These are phyloP conservation scores for Accipiter superciliosus DNA, from an alignment of 2,797 vertebrate species.

Conservation along the genomic window DNA sequence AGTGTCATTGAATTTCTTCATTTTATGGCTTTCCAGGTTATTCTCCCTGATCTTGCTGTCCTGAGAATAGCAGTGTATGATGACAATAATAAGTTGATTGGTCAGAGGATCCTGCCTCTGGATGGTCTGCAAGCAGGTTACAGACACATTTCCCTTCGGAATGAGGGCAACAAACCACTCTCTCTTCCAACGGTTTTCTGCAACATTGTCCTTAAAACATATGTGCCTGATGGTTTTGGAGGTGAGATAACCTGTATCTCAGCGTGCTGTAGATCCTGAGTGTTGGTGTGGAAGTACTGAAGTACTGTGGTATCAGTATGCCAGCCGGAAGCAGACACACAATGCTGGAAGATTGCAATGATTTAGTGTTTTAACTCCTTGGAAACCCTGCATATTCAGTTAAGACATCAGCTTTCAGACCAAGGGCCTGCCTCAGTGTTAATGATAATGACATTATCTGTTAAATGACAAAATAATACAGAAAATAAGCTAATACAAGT, in stretches of 20 bases:
- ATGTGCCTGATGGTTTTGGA: slow-evolving; percentile 97
- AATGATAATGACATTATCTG: not conserved
- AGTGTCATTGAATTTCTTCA: not conserved
- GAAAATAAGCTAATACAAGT: not conserved
- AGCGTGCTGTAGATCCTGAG: not conserved
- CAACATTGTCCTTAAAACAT: slow-evolving; percentile 98
- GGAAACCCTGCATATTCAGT: not conserved
- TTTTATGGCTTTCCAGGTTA: slow-evolving; percentile 82
- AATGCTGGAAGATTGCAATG: not conserved
- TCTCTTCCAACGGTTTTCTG: slow-evolving; percentile 97
- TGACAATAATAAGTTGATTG: slow-evolving; percentile 96
- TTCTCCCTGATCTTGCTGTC: slow-evolving; percentile 95
- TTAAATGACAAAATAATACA: not conserved
- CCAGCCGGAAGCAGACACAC: not conserved
- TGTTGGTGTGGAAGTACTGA: not conserved
- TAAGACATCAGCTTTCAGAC: not conserved
- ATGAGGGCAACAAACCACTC: slow-evolving; percentile 97
- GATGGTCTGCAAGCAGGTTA: slow-evolving; percentile 98
- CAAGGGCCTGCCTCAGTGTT: not conserved
- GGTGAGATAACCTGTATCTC: slow-evolving; percentile 76
- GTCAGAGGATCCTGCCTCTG: slow-evolving; percentile 94
- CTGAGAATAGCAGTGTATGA: slow-evolving; percentile 96
- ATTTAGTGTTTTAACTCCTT: not conserved
- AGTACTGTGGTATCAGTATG: not conserved
- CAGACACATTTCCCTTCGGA: slow-evolving; percentile 96